These are phyloP conservation scores for Gymnogyps californianus DNA, from an alignment of 2,113 vertebrate species.

Conservation along the genomic window DNA sequence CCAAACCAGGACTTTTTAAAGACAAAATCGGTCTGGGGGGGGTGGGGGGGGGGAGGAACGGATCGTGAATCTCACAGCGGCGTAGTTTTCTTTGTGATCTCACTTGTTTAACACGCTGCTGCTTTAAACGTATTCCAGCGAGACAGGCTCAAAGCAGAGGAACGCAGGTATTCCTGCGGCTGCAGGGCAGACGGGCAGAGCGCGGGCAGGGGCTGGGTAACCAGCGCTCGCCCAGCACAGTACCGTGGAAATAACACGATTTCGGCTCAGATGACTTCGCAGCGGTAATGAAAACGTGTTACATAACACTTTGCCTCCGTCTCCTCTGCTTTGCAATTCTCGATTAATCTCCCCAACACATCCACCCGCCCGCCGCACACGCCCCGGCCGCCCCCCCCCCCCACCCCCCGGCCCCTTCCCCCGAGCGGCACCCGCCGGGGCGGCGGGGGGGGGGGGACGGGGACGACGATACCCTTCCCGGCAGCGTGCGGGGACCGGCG, in stretches of 20 bases:
- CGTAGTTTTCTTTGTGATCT: neutral
- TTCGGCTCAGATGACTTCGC: conserved; percentile 35
- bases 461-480: too few species aligned
- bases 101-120: neutral
- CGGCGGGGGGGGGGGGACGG: too few species aligned
- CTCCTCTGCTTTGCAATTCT: neutral
- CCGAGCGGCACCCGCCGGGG: neutral
- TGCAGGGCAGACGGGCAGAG: neutral
- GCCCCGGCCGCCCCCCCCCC: neutral
- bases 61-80: neutral
- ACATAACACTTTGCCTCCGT: conserved; percentile 48
- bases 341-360: neutral
- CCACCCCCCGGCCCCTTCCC: neutral
- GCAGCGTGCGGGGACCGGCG: neutral
- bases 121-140: neutral
- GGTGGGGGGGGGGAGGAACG: neutral
- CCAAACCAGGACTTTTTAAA: neutral
- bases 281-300: conserved; percentile 18
- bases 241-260: conserved; percentile 6
- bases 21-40: neutral
- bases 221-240: neutral
- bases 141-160: neutral
- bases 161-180: too few species aligned
- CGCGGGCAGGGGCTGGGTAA: neutral
- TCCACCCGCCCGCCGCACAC: neutral